phyloP scores from a whole-genome alignment of 2,113 vertebrate genomes.

The Australoheros scitulus region DNA sequence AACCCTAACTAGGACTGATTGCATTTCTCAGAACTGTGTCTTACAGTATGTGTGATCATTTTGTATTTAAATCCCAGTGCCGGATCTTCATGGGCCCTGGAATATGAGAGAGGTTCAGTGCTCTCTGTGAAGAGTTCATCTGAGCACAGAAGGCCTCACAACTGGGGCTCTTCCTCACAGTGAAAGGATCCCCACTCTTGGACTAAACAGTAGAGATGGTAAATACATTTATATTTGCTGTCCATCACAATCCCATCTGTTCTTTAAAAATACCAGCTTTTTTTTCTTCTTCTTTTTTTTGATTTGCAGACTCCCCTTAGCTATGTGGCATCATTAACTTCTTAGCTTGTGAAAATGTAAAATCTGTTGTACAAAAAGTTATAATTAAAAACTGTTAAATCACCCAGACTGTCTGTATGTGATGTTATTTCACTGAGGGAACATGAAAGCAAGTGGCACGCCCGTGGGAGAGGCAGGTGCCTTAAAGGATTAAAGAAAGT shows the following conservation, averaged over 20 bases:
- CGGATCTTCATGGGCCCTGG: neutral
- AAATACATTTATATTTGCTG: conserved; percentile 55
- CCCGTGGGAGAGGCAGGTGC: neutral
- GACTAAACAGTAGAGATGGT: conserved; percentile 18
- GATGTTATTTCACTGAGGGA: conserved; percentile 8
- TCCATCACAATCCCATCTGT: conserved; percentile 54
- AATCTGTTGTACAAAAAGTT: conserved; percentile 81
- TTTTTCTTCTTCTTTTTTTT: neutral
- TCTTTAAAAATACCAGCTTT: conserved; percentile 46
- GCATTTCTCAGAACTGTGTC: conserved; percentile 21
- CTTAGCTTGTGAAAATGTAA: conserved; percentile 83
- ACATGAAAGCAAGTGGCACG: neutral
- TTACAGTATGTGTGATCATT: conserved; percentile 6
- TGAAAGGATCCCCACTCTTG: conserved; percentile 1
- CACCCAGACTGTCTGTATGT: conserved; percentile 31
- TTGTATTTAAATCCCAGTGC: conserved; percentile 17
- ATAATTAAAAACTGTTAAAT: conserved; percentile 77
- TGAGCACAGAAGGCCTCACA: neutral
- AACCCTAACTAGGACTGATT: neutral
- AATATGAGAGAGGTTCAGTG: neutral
- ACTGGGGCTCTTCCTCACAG: neutral
- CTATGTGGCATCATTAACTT: conserved; percentile 67
- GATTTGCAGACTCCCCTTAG: conserved; percentile 52
- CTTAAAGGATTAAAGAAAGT: neutral
- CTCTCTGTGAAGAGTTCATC: neutral